Percentiles rank a stretch among this genome's conserved stretches.
Conservation (phyloP, 1,140 invertebrate species). For the Bombus sibiricus region DNA sequence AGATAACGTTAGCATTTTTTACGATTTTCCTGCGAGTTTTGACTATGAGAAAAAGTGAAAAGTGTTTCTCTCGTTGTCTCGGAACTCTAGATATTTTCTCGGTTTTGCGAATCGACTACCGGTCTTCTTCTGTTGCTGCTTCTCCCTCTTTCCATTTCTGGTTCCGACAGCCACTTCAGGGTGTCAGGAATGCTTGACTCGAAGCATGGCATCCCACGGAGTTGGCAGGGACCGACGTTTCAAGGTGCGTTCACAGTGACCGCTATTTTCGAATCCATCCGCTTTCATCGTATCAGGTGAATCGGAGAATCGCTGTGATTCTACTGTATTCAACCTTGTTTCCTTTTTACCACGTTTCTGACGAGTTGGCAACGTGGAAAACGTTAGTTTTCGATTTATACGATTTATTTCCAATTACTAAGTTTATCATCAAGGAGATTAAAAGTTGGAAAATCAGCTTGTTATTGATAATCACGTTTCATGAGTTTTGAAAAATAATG, state of each 20-base stretch:
- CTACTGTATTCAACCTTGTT: neutral
- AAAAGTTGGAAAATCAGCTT: no score
- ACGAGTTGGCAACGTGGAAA: no score
- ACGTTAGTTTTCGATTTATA: no score
- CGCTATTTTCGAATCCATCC: conserved; percentile 25
- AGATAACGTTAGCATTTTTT: neutral
- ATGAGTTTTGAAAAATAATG: neutral
- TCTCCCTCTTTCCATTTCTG: conserved; percentile 65
- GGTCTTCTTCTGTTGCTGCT: conserved; percentile 27
- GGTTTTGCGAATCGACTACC: conserved; percentile 52
- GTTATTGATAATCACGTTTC: neutral
- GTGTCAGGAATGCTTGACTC: conserved; percentile 71
- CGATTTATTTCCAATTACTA: neutral
- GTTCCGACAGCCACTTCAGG: conserved; percentile 71
- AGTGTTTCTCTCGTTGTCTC: conserved; percentile 43
- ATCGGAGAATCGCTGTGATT: neutral
- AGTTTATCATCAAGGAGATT: neutral
- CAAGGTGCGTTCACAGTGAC: conserved; percentile 62
- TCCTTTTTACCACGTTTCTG: neutral
- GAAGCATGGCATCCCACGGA: conserved; percentile 67
- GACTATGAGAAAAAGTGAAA: neutral
- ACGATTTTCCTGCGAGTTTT: no score
- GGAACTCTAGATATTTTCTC: conserved; percentile 62
- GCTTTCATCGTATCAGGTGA: neutral
- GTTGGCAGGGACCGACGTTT: conserved; percentile 64